A percentile compares a stretch with the other conserved stretches of the same genome.
Evolutionary conservation across 2,888 invertebrate species (phyloP).

Genomic region (Drosophila pseudotakahashii): DNA sequence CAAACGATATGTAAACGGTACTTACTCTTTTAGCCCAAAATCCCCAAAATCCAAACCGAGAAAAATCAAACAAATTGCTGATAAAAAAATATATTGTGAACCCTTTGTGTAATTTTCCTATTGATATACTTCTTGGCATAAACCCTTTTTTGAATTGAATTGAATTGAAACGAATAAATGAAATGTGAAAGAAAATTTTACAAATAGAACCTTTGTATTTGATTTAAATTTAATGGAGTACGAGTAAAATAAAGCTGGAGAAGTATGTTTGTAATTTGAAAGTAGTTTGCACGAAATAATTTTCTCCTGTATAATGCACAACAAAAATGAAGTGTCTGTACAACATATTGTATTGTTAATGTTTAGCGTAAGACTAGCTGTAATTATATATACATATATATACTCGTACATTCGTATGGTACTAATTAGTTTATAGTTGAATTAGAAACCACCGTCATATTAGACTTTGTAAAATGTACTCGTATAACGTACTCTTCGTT

Average conservation of each 20-base stretch:
- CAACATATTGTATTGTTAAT: slow-evolving; percentile 39
- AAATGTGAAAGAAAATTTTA: slow-evolving; percentile 58
- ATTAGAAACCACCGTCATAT: slow-evolving; percentile 78
- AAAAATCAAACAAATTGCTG: slow-evolving; percentile 53
- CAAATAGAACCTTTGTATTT: slow-evolving; percentile 56
- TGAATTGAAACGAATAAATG: slow-evolving; percentile 52
- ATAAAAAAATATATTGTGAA: slow-evolving; percentile 37
- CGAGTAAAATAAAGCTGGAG: slow-evolving; percentile 11
- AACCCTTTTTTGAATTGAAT: slow-evolving; percentile 54
- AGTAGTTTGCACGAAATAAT: slow-evolving; percentile 64
- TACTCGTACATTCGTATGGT: slow-evolving; percentile 40
- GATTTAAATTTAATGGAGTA: slow-evolving; percentile 48
- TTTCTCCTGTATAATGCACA: slow-evolving; percentile 68
- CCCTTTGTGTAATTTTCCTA: slow-evolving; percentile 43
- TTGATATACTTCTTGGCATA: slow-evolving; percentile 56
- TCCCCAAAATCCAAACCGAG: slow-evolving; percentile 16
- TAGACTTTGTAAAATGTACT: slow-evolving; percentile 74
- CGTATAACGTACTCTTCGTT: slow-evolving; percentile 59
- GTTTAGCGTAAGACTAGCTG: slow-evolving; percentile 31
- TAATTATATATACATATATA: slow-evolving; percentile 24
- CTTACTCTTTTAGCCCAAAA: slow-evolving; percentile 66
- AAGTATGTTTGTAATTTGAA: slow-evolving; percentile 19
- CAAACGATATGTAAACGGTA: slow-evolving; percentile 64
- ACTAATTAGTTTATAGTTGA: slow-evolving; percentile 70
- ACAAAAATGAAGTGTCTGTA: slow-evolving; percentile 20